phyloP scores from a whole-genome alignment of 2,113 vertebrate species.

The Myxocyprinus asiaticus region DNA sequence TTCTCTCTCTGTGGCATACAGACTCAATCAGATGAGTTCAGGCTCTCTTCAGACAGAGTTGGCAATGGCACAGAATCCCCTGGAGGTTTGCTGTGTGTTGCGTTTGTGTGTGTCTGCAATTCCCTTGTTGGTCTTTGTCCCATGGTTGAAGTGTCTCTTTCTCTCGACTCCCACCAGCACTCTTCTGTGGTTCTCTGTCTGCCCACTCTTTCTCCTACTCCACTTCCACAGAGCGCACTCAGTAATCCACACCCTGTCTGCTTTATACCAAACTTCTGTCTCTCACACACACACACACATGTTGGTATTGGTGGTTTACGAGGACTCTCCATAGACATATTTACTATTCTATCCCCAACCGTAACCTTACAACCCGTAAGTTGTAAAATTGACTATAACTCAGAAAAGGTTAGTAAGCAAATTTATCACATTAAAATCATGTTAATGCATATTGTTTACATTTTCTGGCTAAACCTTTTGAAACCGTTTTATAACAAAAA shows the following conservation, averaged over 20 bases:
- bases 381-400: too few relatives aligned
- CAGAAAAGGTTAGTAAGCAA: too few relatives aligned
- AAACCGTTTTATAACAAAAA: too few relatives aligned
- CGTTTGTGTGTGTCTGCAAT: not conserved
- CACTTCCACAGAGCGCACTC: not conserved
- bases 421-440: too few relatives aligned
- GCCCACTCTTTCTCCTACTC: constrained; percentile 13
- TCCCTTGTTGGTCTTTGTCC: constrained; percentile 3
- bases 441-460: too few relatives aligned
- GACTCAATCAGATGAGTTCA: constrained; percentile 67
- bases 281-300: too few relatives aligned
- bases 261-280: not conserved
- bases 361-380: too few relatives aligned
- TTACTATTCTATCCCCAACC: too few relatives aligned
- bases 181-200: not conserved
- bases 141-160: not conserved
- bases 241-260: constrained; percentile 14
- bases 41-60: constrained; percentile 83
- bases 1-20: constrained; percentile 69
- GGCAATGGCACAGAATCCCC: constrained; percentile 80
- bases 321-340: too few relatives aligned
- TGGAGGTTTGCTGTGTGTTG: constrained; percentile 72
- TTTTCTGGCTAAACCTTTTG: too few relatives aligned
- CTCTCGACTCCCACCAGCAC: constrained; percentile 28
- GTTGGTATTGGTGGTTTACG: too few relatives aligned